These are phyloP conservation scores for Characodon lateralis DNA, from an alignment of 2,797 vertebrate species.

Conservation along the genomic window DNA sequence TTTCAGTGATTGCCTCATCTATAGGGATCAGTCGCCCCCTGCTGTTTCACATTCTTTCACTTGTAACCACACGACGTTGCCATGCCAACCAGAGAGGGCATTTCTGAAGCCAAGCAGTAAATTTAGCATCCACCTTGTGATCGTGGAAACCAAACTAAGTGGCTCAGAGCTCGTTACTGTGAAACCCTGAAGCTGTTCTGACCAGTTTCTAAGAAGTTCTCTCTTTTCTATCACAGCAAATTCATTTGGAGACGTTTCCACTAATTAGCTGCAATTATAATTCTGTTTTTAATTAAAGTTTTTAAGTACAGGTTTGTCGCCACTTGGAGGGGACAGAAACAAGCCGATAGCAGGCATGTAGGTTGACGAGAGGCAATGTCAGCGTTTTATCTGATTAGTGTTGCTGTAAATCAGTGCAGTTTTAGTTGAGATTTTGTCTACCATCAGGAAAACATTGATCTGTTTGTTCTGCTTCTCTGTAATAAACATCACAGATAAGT, in stretches of 20 bases:
- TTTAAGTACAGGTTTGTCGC: background rate
- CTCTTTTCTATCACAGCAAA: background rate
- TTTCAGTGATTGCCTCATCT: conserved; percentile 44
- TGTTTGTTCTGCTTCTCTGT: background rate
- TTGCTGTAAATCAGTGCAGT: no score
- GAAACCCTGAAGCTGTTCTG: background rate
- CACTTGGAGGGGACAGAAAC: conserved; percentile 16
- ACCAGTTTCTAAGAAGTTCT: background rate
- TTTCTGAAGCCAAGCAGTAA: conserved; percentile 51
- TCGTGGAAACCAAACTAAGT: conserved; percentile 24
- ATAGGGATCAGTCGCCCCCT: conserved; percentile 77
- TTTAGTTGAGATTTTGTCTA: background rate
- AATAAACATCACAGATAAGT: background rate
- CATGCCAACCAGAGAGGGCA: conserved; percentile 56
- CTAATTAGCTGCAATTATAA: conserved; percentile 20
- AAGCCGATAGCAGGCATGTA: background rate
- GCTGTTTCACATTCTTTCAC: conserved; percentile 63
- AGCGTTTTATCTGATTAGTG: background rate
- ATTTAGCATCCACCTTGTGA: conserved; percentile 57
- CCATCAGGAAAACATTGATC: background rate
- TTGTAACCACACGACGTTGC: conserved; percentile 42
- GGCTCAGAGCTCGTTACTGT: conserved; percentile 11
- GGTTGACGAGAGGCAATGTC: background rate
- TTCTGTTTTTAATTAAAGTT: conserved; percentile 1
- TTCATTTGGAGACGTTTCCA: conserved; percentile 6